Percentiles rank a stretch among this genome's conserved stretches.
Evolutionary conservation across 2,888 invertebrate genomes (phyloP).

Genomic region (Allolobophora icterica): DNA sequence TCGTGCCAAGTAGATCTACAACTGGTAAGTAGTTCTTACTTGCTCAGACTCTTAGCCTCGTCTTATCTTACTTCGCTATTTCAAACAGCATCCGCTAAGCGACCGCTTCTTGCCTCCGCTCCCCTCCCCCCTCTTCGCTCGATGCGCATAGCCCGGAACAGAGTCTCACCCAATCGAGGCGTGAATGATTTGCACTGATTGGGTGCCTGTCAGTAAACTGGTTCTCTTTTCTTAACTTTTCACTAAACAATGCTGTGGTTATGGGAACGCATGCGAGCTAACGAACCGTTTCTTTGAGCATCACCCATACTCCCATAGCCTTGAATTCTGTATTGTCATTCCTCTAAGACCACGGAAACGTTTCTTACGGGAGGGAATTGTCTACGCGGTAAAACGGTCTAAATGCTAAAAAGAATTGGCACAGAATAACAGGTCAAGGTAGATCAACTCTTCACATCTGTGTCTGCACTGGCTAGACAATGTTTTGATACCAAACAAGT

Average conservation of each 20-base stretch:
- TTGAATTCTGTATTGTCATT: not conserved
- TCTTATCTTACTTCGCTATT: slow-evolving; percentile 10
- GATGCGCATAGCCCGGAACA: not conserved
- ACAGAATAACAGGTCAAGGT: not conserved
- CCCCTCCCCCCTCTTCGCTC: not conserved
- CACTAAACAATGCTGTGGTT: not conserved
- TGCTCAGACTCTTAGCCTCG: not conserved
- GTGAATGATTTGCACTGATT: not conserved
- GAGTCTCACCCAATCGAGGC: not conserved
- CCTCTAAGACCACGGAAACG: not conserved
- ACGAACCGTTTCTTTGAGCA: not conserved
- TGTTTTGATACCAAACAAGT: no score
- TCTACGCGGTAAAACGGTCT: not conserved
- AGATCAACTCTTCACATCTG: not conserved
- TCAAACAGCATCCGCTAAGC: not conserved
- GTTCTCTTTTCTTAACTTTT: not conserved
- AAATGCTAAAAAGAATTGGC: not conserved
- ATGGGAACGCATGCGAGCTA: not conserved
- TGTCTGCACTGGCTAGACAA: not conserved
- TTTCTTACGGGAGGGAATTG: not conserved
- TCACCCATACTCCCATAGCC: not conserved
- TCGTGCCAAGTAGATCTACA: not conserved
- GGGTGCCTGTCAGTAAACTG: not conserved
- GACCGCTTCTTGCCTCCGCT: not conserved
- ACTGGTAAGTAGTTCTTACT: slow-evolving; percentile 11